phyloP scores from a whole-genome alignment of 1,140 invertebrate genomes.

The Bombus vancouverensis region DNA sequence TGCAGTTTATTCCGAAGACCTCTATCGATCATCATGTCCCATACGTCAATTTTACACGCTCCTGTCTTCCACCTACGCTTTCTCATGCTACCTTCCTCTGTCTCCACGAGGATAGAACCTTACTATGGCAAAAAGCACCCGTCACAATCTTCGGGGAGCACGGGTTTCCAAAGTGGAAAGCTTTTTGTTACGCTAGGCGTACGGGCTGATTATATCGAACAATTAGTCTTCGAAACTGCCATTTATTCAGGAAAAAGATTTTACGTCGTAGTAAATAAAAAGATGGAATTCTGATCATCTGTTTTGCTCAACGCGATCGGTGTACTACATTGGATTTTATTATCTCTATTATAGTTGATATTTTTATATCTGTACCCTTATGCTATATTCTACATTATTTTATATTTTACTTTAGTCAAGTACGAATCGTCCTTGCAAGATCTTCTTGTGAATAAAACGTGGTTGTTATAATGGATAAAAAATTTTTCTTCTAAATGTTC shows the following conservation, averaged over 20 bases:
- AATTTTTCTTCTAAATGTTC: background rate
- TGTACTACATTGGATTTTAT: too few relatives aligned
- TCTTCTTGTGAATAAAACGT: background rate
- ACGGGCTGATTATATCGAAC: background rate
- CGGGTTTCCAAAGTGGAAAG: slow-evolving; percentile 26
- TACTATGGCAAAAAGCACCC: slow-evolving; percentile 28
- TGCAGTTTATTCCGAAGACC: slow-evolving; percentile 41
- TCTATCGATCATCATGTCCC: slow-evolving; percentile 42
- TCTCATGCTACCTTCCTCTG: background rate
- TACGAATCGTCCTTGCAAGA: too few relatives aligned
- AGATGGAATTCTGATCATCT: background rate
- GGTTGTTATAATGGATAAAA: too few relatives aligned
- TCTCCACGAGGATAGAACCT: slow-evolving; percentile 22
- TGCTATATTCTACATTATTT: too few relatives aligned
- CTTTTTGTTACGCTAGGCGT: background rate
- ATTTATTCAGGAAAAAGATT: background rate
- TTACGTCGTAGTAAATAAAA: background rate
- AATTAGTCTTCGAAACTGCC: background rate
- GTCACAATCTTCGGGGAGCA: slow-evolving; percentile 33
- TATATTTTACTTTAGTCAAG: too few relatives aligned
- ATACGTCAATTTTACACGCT: slow-evolving; percentile 46
- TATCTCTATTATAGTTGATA: too few relatives aligned
- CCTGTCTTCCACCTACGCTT: slow-evolving; percentile 13
- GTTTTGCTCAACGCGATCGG: too few relatives aligned
- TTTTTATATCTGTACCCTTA: too few relatives aligned